A percentile compares a stretch with the other conserved stretches of the same genome.
Evolutionary conservation across 2,113 vertebrate species (phyloP).

Genomic region (Chamaetylas fuelleborni): DNA sequence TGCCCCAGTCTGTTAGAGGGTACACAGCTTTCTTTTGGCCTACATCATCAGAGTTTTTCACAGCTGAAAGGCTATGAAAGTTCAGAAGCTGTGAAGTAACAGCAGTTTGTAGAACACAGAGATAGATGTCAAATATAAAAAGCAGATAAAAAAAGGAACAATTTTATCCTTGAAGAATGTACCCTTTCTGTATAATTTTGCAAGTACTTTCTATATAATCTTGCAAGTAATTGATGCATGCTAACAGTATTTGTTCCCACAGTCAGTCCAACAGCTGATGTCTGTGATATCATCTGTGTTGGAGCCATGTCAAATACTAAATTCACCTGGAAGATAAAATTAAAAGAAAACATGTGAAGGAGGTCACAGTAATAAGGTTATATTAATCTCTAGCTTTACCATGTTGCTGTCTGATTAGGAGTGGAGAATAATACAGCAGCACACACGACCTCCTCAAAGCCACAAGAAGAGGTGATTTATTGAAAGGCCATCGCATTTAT

Average conservation of each 20-base stretch:
- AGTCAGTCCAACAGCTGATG: neutral
- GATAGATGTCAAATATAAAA: neutral
- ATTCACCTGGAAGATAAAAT: neutral
- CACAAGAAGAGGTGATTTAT: too few species aligned
- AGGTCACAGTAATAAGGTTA: neutral
- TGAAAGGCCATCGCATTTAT: too few species aligned
- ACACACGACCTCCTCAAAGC: too few species aligned
- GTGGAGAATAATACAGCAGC: too few species aligned
- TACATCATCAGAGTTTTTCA: neutral
- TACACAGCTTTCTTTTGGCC: neutral
- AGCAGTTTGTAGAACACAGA: neutral
- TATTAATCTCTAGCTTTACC: neutral
- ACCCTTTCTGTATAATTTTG: neutral
- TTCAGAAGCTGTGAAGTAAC: neutral
- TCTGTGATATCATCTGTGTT: neutral
- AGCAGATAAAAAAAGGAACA: neutral
- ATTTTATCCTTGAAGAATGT: neutral
- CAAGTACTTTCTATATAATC: neutral
- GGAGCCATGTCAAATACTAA: neutral
- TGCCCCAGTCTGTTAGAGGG: neutral
- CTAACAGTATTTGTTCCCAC: neutral
- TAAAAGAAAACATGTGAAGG: neutral
- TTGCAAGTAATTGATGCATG: neutral
- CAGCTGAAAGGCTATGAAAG: neutral
- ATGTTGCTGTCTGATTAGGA: too few species aligned